These are phyloP conservation scores for Gymnobelideus leadbeateri DNA, from an alignment of 2,113 vertebrate species.

Conservation along the genomic window DNA sequence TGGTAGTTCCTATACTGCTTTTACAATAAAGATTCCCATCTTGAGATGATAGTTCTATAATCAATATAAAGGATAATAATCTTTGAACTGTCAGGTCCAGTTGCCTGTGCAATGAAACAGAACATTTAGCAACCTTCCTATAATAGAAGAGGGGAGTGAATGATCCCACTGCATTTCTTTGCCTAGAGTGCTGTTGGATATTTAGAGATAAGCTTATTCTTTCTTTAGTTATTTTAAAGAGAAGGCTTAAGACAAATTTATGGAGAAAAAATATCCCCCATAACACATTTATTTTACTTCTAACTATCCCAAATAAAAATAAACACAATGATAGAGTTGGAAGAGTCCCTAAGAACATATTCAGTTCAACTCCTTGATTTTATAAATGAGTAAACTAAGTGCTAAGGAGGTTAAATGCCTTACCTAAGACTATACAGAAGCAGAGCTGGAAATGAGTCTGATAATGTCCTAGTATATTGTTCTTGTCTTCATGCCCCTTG, in stretches of 20 bases:
- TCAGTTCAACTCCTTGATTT: neutral
- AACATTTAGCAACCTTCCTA: neutral
- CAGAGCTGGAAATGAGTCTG: neutral
- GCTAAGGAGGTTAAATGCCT: neutral
- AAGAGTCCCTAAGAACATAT: neutral
- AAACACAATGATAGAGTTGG: neutral
- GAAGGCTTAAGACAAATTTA: neutral
- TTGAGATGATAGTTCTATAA: neutral
- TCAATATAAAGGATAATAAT: slow-evolving; percentile 1
- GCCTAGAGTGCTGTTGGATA: neutral
- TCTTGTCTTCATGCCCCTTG: neutral
- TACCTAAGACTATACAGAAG: neutral
- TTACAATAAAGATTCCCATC: slow-evolving; percentile 1
- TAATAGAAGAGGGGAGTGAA: neutral
- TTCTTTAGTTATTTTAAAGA: neutral
- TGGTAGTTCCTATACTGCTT: neutral
- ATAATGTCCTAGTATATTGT: neutral
- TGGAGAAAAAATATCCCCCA: neutral
- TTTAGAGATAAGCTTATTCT: neutral
- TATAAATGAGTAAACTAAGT: neutral
- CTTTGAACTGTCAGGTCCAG: neutral
- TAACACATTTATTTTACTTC: neutral
- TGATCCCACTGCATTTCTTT: neutral
- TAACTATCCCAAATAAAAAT: neutral
- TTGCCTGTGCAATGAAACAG: neutral